phyloP scores from a whole-genome alignment of 2,113 vertebrate genomes.

The Agapornis roseicollis region DNA sequence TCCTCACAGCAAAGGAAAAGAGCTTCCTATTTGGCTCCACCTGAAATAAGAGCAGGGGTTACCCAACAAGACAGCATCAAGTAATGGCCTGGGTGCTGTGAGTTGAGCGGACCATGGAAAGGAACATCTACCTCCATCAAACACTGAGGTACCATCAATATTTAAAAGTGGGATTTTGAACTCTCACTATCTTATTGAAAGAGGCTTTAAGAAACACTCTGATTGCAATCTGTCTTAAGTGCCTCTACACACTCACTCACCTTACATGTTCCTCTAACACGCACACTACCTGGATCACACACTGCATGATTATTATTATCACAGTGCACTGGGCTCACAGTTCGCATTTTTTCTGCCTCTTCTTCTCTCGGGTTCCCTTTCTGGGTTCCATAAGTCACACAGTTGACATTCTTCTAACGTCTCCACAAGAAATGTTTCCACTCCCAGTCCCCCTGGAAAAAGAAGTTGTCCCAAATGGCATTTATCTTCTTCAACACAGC shows the following conservation, averaged over 20 bases:
- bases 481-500: accelerated
- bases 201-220: background rate
- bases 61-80: accelerated
- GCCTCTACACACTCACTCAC: background rate
- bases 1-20: background rate
- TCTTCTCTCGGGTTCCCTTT: background rate
- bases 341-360: background rate
- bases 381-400: background rate
- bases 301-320: background rate
- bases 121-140: background rate
- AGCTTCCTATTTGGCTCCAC: background rate
- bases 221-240: accelerated
- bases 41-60: background rate
- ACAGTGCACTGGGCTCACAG: background rate
- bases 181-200: background rate
- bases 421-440: background rate
- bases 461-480: background rate
- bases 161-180: background rate
- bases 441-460: background rate
- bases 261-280: accelerated
- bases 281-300: accelerated
- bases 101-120: background rate
- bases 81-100: accelerated
- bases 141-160: background rate
- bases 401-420: background rate